Percentiles rank a stretch among this genome's conserved stretches.
These are phyloP conservation scores for Salvator merianae DNA, from an alignment of 2,113 vertebrate genomes.

Conservation along the genomic window DNA sequence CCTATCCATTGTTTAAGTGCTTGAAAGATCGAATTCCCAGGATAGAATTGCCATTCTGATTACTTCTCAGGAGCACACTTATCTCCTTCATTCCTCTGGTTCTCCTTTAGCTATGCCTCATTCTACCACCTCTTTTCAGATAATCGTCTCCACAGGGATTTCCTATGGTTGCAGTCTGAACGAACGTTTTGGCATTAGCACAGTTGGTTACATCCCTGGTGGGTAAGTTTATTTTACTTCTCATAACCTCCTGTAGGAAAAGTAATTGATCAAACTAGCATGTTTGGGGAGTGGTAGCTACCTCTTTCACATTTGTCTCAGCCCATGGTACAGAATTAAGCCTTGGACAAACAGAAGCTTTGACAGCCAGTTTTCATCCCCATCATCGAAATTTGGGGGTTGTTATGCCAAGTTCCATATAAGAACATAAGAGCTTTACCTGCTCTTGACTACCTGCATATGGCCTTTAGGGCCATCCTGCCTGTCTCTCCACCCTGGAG, in stretches of 20 bases:
- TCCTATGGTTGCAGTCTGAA: constrained; percentile 76
- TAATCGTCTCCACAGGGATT: constrained; percentile 85
- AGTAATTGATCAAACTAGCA: too few relatives aligned
- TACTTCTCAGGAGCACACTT: background rate
- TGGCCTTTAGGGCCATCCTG: too few relatives aligned
- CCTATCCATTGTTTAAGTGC: background rate
- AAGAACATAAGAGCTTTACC: too few relatives aligned
- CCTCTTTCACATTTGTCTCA: background rate
- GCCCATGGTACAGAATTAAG: background rate
- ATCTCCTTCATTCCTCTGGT: too few relatives aligned
- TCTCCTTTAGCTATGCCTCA: constrained; percentile 10
- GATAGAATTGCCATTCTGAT: background rate
- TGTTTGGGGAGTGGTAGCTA: background rate
- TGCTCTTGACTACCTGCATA: too few relatives aligned
- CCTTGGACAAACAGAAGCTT: background rate
- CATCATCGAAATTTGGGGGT: too few relatives aligned
- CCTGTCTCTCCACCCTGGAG: too few relatives aligned
- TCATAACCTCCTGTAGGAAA: background rate
- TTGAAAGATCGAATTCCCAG: too few relatives aligned
- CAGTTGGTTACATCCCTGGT: constrained; percentile 87
- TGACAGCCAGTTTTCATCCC: background rate
- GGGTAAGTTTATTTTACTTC: constrained; percentile 78
- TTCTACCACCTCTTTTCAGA: constrained; percentile 69
- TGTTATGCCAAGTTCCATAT: too few relatives aligned
- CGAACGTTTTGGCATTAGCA: constrained; percentile 69